phyloP scores from a whole-genome alignment of 2,888 invertebrate genomes.

The Tortricodes alternella region DNA sequence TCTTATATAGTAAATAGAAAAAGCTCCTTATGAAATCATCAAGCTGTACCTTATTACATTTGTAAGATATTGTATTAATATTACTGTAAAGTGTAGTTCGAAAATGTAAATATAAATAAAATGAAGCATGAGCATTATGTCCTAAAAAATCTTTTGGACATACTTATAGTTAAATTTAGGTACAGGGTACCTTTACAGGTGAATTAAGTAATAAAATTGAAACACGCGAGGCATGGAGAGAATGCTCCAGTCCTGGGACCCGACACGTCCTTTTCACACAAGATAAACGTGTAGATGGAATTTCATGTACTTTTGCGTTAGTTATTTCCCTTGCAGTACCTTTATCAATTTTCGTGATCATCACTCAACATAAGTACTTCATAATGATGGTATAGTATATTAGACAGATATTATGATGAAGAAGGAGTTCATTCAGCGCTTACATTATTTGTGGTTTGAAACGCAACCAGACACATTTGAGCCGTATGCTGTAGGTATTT shows the following conservation, averaged over 20 bases:
- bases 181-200: background rate
- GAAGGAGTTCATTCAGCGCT: too few species aligned
- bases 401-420: too few species aligned
- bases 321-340: background rate
- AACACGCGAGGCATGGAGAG: conserved; percentile 40
- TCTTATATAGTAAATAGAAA: background rate
- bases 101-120: too few species aligned
- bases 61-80: too few species aligned
- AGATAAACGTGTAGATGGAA: conserved; percentile 33
- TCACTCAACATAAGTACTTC: too few species aligned
- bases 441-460: too few species aligned
- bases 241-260: conserved; percentile 42
- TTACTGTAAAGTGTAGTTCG: too few species aligned
- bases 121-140: too few species aligned
- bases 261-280: conserved; percentile 39
- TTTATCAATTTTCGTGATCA: background rate
- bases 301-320: conserved; percentile 4
- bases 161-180: background rate
- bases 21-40: background rate
- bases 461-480: too few species aligned
- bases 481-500: too few species aligned
- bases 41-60: background rate
- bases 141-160: background rate
- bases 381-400: too few species aligned
- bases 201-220: conserved; percentile 45